Percentiles rank a stretch among this genome's conserved stretches.
phyloP scores from a whole-genome alignment of 2,797 vertebrate genomes.

The Ctenosaura bakeri region DNA sequence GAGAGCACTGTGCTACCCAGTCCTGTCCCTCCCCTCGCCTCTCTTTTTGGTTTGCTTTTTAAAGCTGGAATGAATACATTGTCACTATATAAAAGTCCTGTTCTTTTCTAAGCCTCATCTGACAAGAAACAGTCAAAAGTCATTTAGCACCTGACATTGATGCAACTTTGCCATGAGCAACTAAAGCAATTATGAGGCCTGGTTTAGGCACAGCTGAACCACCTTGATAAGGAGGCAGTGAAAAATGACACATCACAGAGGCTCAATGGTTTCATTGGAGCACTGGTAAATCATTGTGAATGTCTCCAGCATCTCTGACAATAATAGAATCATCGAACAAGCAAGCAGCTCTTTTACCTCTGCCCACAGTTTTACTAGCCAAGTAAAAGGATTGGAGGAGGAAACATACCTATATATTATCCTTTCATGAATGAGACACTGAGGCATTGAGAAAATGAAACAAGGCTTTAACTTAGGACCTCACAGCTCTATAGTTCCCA shows the following conservation, averaged over 20 bases:
- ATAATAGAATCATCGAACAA: constrained; percentile 79
- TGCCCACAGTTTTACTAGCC: constrained; percentile 70
- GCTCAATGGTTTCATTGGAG: constrained; percentile 79
- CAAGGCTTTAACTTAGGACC: constrained; percentile 62
- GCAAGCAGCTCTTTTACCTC: constrained; percentile 66
- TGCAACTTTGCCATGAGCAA: constrained; percentile 85
- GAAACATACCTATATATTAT: constrained; percentile 53
- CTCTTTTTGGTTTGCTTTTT: constrained; percentile 8
- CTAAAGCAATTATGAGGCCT: constrained; percentile 81
- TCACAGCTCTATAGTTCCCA: not conserved
- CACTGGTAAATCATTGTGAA: constrained; percentile 82
- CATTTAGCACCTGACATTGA: constrained; percentile 84
- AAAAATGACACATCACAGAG: constrained; percentile 84
- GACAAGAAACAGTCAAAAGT: constrained; percentile 79
- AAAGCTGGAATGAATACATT: constrained; percentile 36
- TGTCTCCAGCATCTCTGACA: constrained; percentile 72
- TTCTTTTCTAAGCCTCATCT: constrained; percentile 65
- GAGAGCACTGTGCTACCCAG: not conserved
- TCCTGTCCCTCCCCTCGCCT: not conserved
- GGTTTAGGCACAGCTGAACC: constrained; percentile 82
- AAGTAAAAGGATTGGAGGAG: constrained; percentile 62
- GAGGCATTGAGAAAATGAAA: constrained; percentile 15
- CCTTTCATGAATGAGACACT: constrained; percentile 47
- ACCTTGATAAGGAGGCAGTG: constrained; percentile 84
- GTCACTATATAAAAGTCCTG: constrained; percentile 42